Base-by-base conservation (phyloP, 2,888 invertebrate genomes). In the Calliphora vomitoria region DNA sequence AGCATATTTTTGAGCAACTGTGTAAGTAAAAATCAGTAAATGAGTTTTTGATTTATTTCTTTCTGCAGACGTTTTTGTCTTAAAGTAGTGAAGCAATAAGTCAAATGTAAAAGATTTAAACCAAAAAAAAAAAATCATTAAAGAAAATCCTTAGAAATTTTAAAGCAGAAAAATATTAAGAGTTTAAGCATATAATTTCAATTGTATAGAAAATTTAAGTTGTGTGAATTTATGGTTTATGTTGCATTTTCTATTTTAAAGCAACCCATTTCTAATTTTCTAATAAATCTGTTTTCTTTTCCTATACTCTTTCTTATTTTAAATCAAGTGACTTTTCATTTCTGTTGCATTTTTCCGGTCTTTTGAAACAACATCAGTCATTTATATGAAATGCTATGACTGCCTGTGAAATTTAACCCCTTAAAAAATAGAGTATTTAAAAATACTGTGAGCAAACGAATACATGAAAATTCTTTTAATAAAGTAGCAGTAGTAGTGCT, bases 11-110 rank as follows among this genome's bases (percentile, higher is more conserved):
- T 50, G 20, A 47, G 50, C 6, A 44, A 68, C 35, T 4, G 20
- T 47, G 47, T 69, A 18, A 55, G 44, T 13, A 68, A 44, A 53
- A 38, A 74, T 74, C 60, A 80, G 31, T 69, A 75, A 85, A 80
- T 80, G 79, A 80, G 79, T 85, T 85, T 85, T 85, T 69, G 74
- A 85, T 80, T 80, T 75, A 74, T 79, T 83, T 82, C 74, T 68
- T 11, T 68, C 41, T 31, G 66, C 69, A 31, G 25, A 0, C 50
- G 13, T 18, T 31, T 38, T 68, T 38, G 60, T 76, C 60, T 82
- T 62, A 15, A 69, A 83, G 69, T 76, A 75, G 62, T 69, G 62
- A 68, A 75, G 68, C 62, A 74, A 85, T 80, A 85, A 85, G 74
- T 80, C 62, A 80, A 68, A 31, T 76, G 53, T 44, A 44, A 82